Base-by-base conservation (phyloP, 1,140 invertebrate genomes). In the Saccostrea echinata region DNA sequence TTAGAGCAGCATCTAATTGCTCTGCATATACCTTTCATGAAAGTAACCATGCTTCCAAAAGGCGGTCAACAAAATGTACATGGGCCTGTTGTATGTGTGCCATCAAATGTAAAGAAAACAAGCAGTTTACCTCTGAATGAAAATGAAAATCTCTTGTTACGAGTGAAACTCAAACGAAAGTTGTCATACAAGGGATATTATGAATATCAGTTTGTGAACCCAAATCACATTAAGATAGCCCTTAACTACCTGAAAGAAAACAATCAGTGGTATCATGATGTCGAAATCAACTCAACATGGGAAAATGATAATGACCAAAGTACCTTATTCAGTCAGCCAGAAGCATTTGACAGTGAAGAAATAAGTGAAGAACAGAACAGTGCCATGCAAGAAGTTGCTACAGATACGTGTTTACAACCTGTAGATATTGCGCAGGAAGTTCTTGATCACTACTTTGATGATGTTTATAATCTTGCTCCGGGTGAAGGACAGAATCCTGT, bases 371-470 rank as follows among this genome's bases (percentile, higher is more conserved):
- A 83, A 83, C n/a, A 24, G 4, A 83, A n/a, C n/a, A n/a, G n/a
- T n/a, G n/a, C n/a, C n/a, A 24, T 52, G 81, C 51, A 43, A 83
- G 33, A 83, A 18, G 43, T 43, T 51, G 33, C 13, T 52, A 21
- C 27, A 13, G 81, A 83, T 16, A 83, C 81, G 0, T 83, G 81
- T 53, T 43, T 83, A 52, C 81, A 53, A 86, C 89, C 89, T 43
- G 81, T 83, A 53, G 87, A 90, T 82, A 86, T 90, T 80, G 87
- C 68, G 52, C 89, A 90, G 64, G 89, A 90, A 71, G 52, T 90
- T 61, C 57, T 90, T 12, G 86, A 88, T 68, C 64, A 86, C 12
- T 51, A 85, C 33, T 87, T 85, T 81, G 81, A 89, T 52, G 64
- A 82, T 53, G 53, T 88, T 11, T 90, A 84, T 53, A 86, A 52